Conservation (phyloP, 2,888 invertebrate genomes). For the Drosophila conformis region DNA sequence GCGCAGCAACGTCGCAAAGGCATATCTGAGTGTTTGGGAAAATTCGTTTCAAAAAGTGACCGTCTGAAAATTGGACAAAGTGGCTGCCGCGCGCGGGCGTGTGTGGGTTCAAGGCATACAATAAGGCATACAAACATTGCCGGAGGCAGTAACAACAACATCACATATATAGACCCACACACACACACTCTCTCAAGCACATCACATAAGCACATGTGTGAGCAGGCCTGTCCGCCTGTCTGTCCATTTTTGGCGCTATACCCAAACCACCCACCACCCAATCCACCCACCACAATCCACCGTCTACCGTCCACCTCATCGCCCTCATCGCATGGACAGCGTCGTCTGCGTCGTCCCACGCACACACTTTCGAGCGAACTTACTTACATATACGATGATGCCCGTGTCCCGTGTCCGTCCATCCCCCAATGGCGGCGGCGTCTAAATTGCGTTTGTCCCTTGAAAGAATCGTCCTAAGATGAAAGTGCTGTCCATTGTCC, state of each 20-base stretch:
- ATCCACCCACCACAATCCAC: slow-evolving; percentile 21
- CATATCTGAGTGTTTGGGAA: slow-evolving; percentile 43
- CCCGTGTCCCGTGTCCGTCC: slow-evolving; percentile 69
- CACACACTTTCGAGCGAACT: slow-evolving; percentile 65
- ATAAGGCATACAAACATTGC: slow-evolving; percentile 72
- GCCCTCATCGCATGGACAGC: slow-evolving; percentile 49
- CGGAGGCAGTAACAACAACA: slow-evolving; percentile 63
- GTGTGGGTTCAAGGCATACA: slow-evolving; percentile 76
- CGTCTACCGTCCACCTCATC: slow-evolving; percentile 31
- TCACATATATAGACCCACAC: slow-evolving; percentile 32
- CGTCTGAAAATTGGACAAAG: slow-evolving; percentile 80
- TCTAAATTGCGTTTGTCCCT: slow-evolving; percentile 80
- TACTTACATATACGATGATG: slow-evolving; percentile 68
- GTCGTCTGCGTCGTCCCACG: slow-evolving; percentile 60
- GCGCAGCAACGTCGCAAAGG: slow-evolving; percentile 57
- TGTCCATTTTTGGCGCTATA: slow-evolving; percentile 61
- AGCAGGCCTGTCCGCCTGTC: slow-evolving; percentile 60
- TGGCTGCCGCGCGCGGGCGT: slow-evolving; percentile 61
- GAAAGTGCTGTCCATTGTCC: slow-evolving; percentile 79
- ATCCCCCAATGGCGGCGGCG: slow-evolving; percentile 53
- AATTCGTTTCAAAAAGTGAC: slow-evolving; percentile 78
- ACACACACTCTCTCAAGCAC: slow-evolving; percentile 34
- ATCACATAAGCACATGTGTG: slow-evolving; percentile 63
- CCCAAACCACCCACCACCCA: slow-evolving; percentile 55
- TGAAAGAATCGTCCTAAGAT: slow-evolving; percentile 79